Base-by-base conservation (phyloP, 2,113 vertebrate genomes). In the Pangasianodon gigas region DNA sequence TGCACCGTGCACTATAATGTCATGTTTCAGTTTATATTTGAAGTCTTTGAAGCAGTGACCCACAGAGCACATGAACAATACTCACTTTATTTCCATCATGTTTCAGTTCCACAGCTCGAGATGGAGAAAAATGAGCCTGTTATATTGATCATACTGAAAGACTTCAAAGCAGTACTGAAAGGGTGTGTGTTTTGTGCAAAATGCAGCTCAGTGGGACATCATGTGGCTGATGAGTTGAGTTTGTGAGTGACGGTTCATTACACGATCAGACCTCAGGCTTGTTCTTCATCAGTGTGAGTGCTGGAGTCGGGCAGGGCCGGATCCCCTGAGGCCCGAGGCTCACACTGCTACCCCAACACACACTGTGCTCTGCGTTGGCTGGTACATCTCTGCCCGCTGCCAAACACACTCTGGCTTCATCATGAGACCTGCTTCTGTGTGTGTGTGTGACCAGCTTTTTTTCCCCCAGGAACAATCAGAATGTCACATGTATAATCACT, bases 211-310 rank as follows among this genome's bases (percentile, higher is more conserved):
- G 75, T 4, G 26, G 65, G 54, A 81, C 51, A 56, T 54, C 2
- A 19, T 82, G n/a, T 18, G 13, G 84, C 65, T 86, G 88, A 84
- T 37, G 26, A 60, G 82, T 58, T 69, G 83, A 69, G n/a, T 86
- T 85, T 26, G 58, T 69, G 92, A 91, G 91, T 90, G 93, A 89
- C 91, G 89, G 92, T 86, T 93, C 87, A 90, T 87, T 93, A 93
- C 93, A 88, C 90, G 93, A 93, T 93, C 93, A 92, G 92, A 87
- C 91, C 81, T 84, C 89, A 86, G 91, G 89, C 94, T 92, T 84
- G 84, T 80, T 93, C 88, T 94, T 95, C 93, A 96, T 95, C 90
- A 93, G 87, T 90, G 91, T 90, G 92, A 54, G 92, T 88, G 94
- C 94, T 93, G 87, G 91, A 89, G 91, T 92, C 89, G 93, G 94